Evolutionary conservation across 2,113 vertebrate genomes (phyloP).

Genomic region (Microtus richardsoni): DNA sequence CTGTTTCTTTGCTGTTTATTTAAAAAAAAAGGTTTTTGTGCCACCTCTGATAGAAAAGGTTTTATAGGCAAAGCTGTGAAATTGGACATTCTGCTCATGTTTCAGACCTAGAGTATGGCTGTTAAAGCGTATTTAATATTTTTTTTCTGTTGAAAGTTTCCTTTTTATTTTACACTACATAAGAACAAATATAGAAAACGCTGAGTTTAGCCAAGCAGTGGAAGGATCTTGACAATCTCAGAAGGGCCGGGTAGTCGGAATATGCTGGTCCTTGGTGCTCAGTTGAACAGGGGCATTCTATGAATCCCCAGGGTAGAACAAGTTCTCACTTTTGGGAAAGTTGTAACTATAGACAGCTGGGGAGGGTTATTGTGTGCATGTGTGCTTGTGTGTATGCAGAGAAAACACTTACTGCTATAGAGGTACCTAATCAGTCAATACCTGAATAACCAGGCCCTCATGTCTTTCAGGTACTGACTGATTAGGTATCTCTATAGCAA

Average conservation of each 20-base stretch:
- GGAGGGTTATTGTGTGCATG: neutral
- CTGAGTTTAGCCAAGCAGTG: neutral
- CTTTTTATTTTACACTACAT: slow-evolving; percentile 40
- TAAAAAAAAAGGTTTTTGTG: slow-evolving; percentile 37
- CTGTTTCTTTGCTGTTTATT: neutral
- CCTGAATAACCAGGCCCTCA: neutral
- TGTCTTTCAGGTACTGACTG: neutral
- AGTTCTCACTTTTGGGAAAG: slow-evolving; percentile 16
- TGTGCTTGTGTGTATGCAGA: neutral
- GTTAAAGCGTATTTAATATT: neutral
- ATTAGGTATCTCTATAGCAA: too few species aligned
- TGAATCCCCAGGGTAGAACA: neutral
- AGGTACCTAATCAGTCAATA: neutral
- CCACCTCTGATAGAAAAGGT: slow-evolving; percentile 39
- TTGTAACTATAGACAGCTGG: slow-evolving; percentile 17
- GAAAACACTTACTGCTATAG: neutral
- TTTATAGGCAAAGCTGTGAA: slow-evolving; percentile 53
- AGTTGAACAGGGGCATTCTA: neutral
- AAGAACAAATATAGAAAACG: slow-evolving; percentile 37
- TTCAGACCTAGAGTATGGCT: slow-evolving; percentile 43
- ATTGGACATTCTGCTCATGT: slow-evolving; percentile 19
- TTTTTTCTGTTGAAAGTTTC: slow-evolving; percentile 49
- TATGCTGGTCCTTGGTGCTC: slow-evolving; percentile 41
- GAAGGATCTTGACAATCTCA: slow-evolving; percentile 35
- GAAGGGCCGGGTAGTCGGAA: neutral